Conservation (phyloP, 2,888 invertebrate species). For the Epinotia nisella region DNA sequence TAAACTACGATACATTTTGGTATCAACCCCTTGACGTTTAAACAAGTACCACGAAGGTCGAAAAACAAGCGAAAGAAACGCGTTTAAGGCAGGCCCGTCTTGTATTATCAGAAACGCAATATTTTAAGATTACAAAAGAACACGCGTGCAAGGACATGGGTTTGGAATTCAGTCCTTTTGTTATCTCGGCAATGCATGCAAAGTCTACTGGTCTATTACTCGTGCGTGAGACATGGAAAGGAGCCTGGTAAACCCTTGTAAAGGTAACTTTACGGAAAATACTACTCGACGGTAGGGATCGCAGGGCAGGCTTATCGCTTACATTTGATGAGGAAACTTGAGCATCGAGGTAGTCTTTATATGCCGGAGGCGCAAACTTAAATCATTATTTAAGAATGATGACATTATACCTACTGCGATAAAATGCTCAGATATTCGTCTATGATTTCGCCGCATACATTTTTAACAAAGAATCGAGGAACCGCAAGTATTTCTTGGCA, state of each 20-base stretch:
- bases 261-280: conserved; percentile 18
- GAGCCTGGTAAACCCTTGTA: conserved; percentile 16
- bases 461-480: conserved; percentile 3
- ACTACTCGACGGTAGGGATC: not conserved
- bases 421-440: not conserved
- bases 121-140: conserved; percentile 27
- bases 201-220: conserved; percentile 35
- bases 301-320: conserved; percentile 22
- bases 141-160: conserved; percentile 15
- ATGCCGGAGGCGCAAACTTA: conserved; percentile 1
- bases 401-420: not conserved
- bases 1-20: not conserved
- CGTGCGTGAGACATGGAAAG: conserved; percentile 25
- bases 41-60: not conserved
- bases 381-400: not conserved
- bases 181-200: conserved; percentile 28
- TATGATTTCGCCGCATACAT: not conserved
- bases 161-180: conserved; percentile 22
- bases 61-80: not conserved
- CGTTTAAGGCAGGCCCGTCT: not conserved
- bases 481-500: conserved; percentile 22
- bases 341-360: conserved; percentile 6
- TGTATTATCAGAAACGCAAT: conserved; percentile 14
- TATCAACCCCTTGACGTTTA: not conserved
- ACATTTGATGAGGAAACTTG: conserved; percentile 31